Base-by-base conservation (phyloP, 2,113 vertebrate species). In the Passer montanus region DNA sequence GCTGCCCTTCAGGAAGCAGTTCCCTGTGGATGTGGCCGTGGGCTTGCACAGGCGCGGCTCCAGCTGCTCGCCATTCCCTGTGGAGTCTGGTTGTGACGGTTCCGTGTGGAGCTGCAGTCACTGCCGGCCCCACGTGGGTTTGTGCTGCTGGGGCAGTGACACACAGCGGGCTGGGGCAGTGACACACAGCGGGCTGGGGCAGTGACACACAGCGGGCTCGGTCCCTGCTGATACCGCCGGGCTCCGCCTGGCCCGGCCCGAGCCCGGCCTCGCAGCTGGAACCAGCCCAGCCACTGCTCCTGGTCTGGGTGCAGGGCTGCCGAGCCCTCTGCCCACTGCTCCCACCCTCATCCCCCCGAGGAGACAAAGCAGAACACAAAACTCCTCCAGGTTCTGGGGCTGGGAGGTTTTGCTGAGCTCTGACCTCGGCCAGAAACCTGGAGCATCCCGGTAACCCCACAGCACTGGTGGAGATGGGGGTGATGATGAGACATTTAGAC, bases 201-300 rank as follows among this genome's bases (percentile, higher is more conserved):
- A 6, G 4, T 37, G 55, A 13, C 49, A 17, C n/a, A 1, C 0
- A 4, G 0, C 0, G 9, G 44, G 56, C 31, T 49, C 39, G 19
- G 19, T 4, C 55, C 10, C 13, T 1, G 1, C 50, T n/a, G 69
- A 27, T 10, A 21, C 4, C 3, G 33, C 53, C 11, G 24, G 56
- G 66, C 79, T 23, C n/a, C 7, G 0, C 77, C 59, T 16, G 39
- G 21, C 74, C 27, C 55, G 13, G 76, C 43, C 2, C 0, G 2
- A 23, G 37, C 0, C 1, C 0, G 47, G 33, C 37, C 81, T 10
- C 13, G 0, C 20, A 7, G 11, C 47, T 30, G 62, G 2, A 41
- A 6, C 2, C 7, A 44, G 22, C 60, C 50, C 43, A 4, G 11
- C 33, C 17, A 0, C 16, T 7, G 15, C 43, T 27, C 2, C 2